These are phyloP conservation scores for Gnatocerus cornutus DNA, from an alignment of 2,888 invertebrate species.

Conservation along the genomic window DNA sequence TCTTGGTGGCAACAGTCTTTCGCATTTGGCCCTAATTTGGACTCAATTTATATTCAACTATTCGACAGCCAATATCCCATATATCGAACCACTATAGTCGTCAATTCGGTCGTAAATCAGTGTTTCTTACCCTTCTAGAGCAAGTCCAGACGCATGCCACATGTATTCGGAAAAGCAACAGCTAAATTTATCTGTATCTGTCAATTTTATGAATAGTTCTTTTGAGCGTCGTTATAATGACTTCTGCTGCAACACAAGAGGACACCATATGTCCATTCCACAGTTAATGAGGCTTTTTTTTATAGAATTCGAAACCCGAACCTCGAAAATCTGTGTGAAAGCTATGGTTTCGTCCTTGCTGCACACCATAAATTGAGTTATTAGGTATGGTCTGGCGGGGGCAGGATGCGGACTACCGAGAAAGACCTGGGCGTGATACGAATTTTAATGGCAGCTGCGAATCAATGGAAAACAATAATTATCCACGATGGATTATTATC, in stretches of 20 bases:
- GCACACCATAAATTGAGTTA: slow-evolving; percentile 45
- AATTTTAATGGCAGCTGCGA: slow-evolving; percentile 38
- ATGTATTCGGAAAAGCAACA: slow-evolving; percentile 49
- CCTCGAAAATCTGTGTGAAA: slow-evolving; percentile 25
- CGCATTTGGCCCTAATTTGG: slow-evolving; percentile 5
- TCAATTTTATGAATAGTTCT: slow-evolving; percentile 59
- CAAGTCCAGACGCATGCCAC: slow-evolving; percentile 47
- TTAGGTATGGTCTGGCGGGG: slow-evolving; percentile 44
- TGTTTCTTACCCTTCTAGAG: slow-evolving; percentile 15
- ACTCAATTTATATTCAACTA: slow-evolving; percentile 14
- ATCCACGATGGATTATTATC: slow-evolving; percentile 22
- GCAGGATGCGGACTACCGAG: slow-evolving; percentile 37
- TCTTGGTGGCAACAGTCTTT: neutral
- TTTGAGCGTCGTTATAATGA: slow-evolving; percentile 49
- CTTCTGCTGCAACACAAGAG: neutral
- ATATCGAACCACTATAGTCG: slow-evolving; percentile 29
- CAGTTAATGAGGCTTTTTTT: slow-evolving; percentile 35
- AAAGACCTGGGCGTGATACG: slow-evolving; percentile 30
- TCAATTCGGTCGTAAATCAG: slow-evolving; percentile 33
- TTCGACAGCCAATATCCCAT: slow-evolving; percentile 3
- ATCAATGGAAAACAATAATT: slow-evolving; percentile 36
- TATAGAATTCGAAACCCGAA: slow-evolving; percentile 11
- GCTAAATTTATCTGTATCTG: slow-evolving; percentile 60
- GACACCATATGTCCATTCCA: slow-evolving; percentile 46
- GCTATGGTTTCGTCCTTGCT: slow-evolving; percentile 20